Base-by-base conservation (phyloP, 2,888 invertebrate genomes). In the Himalopsyche japonica region DNA sequence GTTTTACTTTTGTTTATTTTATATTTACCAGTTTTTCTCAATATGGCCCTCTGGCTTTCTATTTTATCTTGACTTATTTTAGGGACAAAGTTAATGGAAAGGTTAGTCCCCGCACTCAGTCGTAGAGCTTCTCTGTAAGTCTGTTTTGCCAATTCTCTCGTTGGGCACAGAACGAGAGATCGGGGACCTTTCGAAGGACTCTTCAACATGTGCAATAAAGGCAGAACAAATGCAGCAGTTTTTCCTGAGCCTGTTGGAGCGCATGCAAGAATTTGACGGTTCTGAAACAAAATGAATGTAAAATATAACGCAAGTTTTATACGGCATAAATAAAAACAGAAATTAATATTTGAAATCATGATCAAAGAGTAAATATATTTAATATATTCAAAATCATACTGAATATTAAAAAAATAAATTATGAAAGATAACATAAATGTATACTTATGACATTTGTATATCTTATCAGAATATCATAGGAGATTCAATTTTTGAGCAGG, bases 191-290 rank as follows among this genome's bases (percentile, higher is more conserved):
- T 93, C 80, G 94, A 95, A 0, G 96, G 96, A 64, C 93, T 92
- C 20, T 93, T 93, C 64, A 99, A 92, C 0, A 94, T 92, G 88
- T 97, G 95, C 47, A 99, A 93, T 12, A 99, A 92, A 0, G 99
- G 99, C 4, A 98, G 90, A 0, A 99, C 92, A 91, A 99, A 99
- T 0, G 99, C 98, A 0, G 97, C 96, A 0, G 99, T 99, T 92
- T 99, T 99, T 10, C 99, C 99, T 0, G 98, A 98, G 1, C 99
- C 99, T 0, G 99, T 99, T 0, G 99, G 99, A 0, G 99, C 99
- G 90, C 98, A 98, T 0, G 98, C 98, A 88, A 99, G 93, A 47
- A 99, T 91, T 89, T 98, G 96, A 80, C 97, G 93, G 70, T 94
- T 94, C 94, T 96, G 88, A 10, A 82, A 77, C 20, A 78, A 70